phyloP scores from a whole-genome alignment of 2,113 vertebrate genomes.

The Embiotoca jacksoni region DNA sequence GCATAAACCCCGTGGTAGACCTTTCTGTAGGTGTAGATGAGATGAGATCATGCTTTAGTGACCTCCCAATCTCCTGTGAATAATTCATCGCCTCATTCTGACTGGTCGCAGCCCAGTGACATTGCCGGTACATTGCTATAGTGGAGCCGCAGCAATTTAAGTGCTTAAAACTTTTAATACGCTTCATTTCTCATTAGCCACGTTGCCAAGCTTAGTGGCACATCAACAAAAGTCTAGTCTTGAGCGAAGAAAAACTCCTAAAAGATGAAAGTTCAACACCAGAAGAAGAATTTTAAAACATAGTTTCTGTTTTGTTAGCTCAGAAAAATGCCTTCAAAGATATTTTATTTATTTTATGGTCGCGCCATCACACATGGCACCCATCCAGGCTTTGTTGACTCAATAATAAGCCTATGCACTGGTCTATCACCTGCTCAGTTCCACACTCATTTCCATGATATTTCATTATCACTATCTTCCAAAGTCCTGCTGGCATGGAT shows the following conservation, averaged over 20 bases:
- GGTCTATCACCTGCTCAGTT: constrained; percentile 37
- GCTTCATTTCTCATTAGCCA: constrained; percentile 30
- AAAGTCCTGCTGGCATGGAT: constrained; percentile 33
- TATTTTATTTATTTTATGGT: not conserved
- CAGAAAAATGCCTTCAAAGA: constrained; percentile 17
- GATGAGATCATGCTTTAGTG: constrained; percentile 68
- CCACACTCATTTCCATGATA: constrained; percentile 59
- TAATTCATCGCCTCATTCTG: constrained; percentile 75
- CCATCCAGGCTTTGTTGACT: not conserved
- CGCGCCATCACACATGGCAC: not conserved
- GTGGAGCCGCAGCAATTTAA: constrained; percentile 33
- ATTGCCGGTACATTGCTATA: constrained; percentile 43
- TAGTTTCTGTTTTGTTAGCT: not conserved
- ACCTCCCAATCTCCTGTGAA: constrained; percentile 73
- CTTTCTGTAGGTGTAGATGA: constrained; percentile 26
- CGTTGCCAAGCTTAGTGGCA: not conserved
- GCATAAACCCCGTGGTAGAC: constrained; percentile 2
- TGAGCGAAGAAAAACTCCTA: not conserved
- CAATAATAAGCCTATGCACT: constrained; percentile 11
- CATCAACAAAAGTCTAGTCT: not conserved
- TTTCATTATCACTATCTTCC: constrained; percentile 58
- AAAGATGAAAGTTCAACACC: not conserved
- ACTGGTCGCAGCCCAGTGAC: constrained; percentile 65
- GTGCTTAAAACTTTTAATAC: constrained; percentile 60
- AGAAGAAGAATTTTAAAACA: not conserved